Evolutionary conservation across 1,140 invertebrate species (phyloP).

Genomic region (Leptopilina boulardi): DNA sequence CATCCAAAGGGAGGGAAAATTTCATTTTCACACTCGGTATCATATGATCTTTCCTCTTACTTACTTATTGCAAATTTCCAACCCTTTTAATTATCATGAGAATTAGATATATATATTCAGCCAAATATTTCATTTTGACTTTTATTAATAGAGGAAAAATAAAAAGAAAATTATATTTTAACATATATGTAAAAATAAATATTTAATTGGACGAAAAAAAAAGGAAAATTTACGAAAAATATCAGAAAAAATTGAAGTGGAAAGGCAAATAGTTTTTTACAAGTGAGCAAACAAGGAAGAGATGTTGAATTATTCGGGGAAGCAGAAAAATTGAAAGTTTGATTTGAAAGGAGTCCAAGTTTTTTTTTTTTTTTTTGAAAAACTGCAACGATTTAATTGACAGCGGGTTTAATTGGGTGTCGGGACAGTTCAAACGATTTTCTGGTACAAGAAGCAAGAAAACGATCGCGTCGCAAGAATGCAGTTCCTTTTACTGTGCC

Average conservation of each 20-base stretch:
- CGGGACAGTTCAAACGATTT: slow-evolving; percentile 29
- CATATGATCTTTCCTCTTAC: slow-evolving; percentile 34
- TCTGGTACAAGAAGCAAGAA: slow-evolving; percentile 20
- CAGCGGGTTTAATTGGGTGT: slow-evolving; percentile 4
- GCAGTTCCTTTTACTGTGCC: slow-evolving; percentile 46
- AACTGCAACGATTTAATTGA: slow-evolving; percentile 9
- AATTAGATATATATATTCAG: background rate
- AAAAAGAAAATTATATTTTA: too few relatives aligned
- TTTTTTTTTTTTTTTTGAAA: background rate
- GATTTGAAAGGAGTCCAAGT: background rate
- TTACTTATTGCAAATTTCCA: background rate
- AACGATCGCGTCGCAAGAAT: slow-evolving; percentile 45
- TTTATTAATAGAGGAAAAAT: too few relatives aligned
- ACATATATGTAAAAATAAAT: too few relatives aligned
- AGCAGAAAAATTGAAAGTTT: background rate
- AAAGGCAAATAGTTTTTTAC: background rate
- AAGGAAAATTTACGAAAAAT: too few relatives aligned
- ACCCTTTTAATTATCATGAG: background rate
- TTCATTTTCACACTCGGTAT: slow-evolving; percentile 38
- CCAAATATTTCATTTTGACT: too few relatives aligned
- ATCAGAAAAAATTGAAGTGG: too few relatives aligned
- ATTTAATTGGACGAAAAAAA: too few relatives aligned
- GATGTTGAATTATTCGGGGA: background rate
- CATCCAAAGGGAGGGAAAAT: slow-evolving; percentile 44
- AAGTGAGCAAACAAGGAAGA: background rate